Evolutionary conservation across 2,888 invertebrate species (phyloP).

Genomic region (Blomia tropicalis): DNA sequence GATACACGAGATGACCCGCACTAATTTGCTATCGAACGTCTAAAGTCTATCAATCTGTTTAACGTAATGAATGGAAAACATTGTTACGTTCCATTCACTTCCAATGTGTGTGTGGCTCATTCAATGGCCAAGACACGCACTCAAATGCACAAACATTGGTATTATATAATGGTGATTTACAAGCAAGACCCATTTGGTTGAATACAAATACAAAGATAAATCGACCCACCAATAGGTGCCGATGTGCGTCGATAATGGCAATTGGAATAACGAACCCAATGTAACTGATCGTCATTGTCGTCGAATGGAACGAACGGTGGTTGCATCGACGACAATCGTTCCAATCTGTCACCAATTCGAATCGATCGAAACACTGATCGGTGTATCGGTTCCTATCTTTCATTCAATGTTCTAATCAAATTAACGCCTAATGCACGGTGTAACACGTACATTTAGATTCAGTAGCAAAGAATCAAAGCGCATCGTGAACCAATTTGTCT

Average conservation of each 20-base stretch:
- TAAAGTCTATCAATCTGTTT: neutral
- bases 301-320: no score
- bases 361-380: slow-evolving; percentile 2
- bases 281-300: no score
- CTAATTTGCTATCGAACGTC: neutral
- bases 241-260: neutral
- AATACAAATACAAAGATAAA: neutral
- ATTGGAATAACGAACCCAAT: neutral
- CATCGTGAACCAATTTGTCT: slow-evolving; percentile 1
- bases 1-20: neutral
- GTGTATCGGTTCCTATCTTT: neutral
- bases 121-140: neutral
- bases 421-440: neutral
- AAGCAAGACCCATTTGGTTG: slow-evolving; percentile 1
- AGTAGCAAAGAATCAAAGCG: neutral
- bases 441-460: no score
- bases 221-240: neutral
- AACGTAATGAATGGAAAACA: neutral
- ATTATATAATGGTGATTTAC: neutral
- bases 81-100: no score
- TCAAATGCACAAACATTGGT: neutral
- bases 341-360: neutral
- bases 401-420: slow-evolving; percentile 10
- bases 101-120: no score
- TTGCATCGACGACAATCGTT: neutral